Base-by-base conservation (phyloP, 1,140 invertebrate genomes). In the Aphelenchoides besseyi region DNA sequence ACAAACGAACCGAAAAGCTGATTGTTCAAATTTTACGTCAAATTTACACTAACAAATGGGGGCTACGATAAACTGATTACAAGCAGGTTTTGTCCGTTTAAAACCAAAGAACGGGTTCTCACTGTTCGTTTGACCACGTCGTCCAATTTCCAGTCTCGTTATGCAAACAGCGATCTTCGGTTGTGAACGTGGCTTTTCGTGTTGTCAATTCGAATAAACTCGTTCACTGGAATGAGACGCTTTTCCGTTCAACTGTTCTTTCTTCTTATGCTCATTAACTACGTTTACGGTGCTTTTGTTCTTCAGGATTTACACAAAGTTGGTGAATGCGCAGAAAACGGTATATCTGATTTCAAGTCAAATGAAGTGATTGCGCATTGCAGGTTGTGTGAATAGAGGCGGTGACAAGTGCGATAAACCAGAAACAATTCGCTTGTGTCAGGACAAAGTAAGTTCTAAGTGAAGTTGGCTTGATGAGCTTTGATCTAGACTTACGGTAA, bases 41-140 rank as follows among this genome's bases (percentile, higher is more conserved):
- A 16, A 28, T 61, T n/a, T 61, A 61, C 59, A 36, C 59, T 29
- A 61, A 30, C 59, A 61, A 61, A 26, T 61, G 59, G 59, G 41
- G 41, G 12, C 41, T 48, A 23, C 41, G 41, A 12, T 48, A 23
- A 48, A 23, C 41, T n/a, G n/a, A n/a, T n/a, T n/a, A n/a, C n/a
- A n/a, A n/a, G n/a, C n/a, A n/a, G n/a, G n/a, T n/a, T n/a, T n/a
- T n/a, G n/a, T n/a, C n/a, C n/a, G n/a, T n/a, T n/a, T n/a, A n/a
- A n/a, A n/a, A n/a, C n/a, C n/a, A n/a, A n/a, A n/a, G n/a, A n/a
- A n/a, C n/a, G n/a, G n/a, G n/a, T n/a, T n/a, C n/a, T n/a, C n/a
- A n/a, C n/a, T n/a, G n/a, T n/a, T n/a, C n/a, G n/a, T n/a, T n/a
- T n/a, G n/a, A n/a, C n/a, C n/a, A n/a, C n/a, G n/a, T n/a, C n/a